These are phyloP conservation scores for Pomatostomus ruficeps DNA, from an alignment of 2,113 vertebrate species.

Conservation along the genomic window DNA sequence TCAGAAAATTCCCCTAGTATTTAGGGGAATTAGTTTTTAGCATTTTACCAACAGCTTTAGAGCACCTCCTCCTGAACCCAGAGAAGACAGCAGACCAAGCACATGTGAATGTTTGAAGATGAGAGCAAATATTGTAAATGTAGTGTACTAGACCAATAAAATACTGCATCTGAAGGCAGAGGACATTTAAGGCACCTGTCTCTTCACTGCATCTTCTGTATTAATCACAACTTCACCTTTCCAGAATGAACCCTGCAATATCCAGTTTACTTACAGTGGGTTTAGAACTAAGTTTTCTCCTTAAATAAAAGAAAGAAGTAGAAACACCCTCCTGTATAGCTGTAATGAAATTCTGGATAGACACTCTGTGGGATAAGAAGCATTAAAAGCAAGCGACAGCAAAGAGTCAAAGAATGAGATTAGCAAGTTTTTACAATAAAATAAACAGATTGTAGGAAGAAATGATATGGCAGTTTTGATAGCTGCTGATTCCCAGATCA, in stretches of 20 bases:
- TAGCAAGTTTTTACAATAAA: neutral
- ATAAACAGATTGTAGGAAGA: neutral
- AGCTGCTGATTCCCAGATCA: neutral
- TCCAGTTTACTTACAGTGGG: neutral
- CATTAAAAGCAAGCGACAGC: neutral
- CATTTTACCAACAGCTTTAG: neutral
- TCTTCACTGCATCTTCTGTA: neutral
- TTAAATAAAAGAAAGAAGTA: neutral
- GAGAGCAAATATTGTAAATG: neutral
- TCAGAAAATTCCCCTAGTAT: neutral
- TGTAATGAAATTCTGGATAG: neutral
- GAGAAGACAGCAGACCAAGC: neutral
- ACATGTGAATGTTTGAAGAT: accelerated
- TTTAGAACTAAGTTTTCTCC: neutral
- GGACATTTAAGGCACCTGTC: neutral
- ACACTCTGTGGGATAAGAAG: neutral
- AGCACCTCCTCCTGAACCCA: neutral
- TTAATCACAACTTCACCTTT: neutral
- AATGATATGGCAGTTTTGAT: neutral
- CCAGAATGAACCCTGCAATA: neutral
- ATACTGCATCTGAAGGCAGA: neutral
- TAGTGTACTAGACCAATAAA: neutral
- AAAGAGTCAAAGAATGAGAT: neutral
- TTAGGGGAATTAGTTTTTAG: neutral
- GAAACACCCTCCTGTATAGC: neutral